phyloP scores from a whole-genome alignment of 37 sponge, comb jelly and placozoan genomes.

The Oscarella lobularis region DNA sequence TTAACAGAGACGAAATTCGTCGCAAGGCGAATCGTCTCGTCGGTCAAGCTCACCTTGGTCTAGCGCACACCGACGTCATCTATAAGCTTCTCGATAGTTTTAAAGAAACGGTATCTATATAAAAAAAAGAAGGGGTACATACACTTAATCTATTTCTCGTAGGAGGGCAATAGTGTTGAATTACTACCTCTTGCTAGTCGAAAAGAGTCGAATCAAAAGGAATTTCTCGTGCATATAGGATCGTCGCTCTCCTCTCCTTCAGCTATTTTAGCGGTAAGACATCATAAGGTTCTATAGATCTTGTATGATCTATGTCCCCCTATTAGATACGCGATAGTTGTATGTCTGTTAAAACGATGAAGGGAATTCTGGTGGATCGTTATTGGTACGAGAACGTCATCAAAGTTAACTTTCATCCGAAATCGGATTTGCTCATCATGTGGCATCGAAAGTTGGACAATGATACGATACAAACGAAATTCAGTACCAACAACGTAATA shows the following conservation, averaged over 20 bases:
- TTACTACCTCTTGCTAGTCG: background rate
- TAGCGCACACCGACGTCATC: background rate
- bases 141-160: too few relatives aligned
- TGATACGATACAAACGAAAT: background rate
- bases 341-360: background rate
- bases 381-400: constrained; percentile 1
- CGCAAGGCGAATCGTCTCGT: background rate
- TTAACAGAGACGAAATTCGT: background rate
- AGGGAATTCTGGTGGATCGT: background rate
- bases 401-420: background rate
- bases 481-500: background rate
- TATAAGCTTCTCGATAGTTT: background rate
- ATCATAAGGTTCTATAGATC: background rate
- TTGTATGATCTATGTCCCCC: too few relatives aligned
- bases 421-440: background rate
- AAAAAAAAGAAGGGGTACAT: too few relatives aligned
- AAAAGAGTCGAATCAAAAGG: background rate
- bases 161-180: background rate
- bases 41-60: background rate
- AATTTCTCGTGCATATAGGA: background rate
- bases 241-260: background rate
- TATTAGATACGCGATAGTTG: background rate
- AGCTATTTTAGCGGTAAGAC: background rate
- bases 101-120: too few relatives aligned
- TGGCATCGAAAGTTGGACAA: background rate